Base-by-base conservation (phyloP, 1,140 invertebrate genomes). In the Dinothrombium tinctorium region DNA sequence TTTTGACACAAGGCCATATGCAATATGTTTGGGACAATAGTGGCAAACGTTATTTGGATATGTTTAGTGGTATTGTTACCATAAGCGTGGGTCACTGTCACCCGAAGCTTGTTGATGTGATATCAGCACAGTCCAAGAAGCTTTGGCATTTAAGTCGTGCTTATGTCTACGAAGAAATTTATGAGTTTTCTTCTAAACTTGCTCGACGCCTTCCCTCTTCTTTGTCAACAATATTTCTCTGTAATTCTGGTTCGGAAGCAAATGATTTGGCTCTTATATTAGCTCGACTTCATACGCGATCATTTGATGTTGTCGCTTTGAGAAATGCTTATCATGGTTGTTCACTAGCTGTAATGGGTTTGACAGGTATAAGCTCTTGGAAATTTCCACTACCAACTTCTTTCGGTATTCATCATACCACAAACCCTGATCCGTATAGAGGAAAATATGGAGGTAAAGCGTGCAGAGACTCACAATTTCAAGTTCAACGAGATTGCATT, bases 51-150 rank as follows among this genome's bases (percentile, higher is more conserved):
- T 96, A 92, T 59, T 63, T 96, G 20, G 45, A 96, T 59, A 71
- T 92, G 62, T 89, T 90, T 59, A 87, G 72, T 8, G 90, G 90
- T 11, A 92, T 96, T 48, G 86, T 89, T 2, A 96, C 90, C 0
- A 76, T 95, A 21, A 84, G 80, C 38, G 82, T 95, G n/a, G 90
- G 90, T 17, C 89, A 95, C 58, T 92, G 81, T 58, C 89, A 96
- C 66, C 87, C 87, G 36, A 60, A 56, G 49, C 71, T 94, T 0
- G 72, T 69, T 12, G 66, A 69, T 43, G 82, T 78, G 6, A 60
- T 78, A 6, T 65, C 66, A 17, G 62, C 76, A 28, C 90, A 98
- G 62, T 63, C 76, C 23, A 60, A 72, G 2, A 76, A 68, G 44
- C 58, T 96, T 5, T 87, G 82, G 69, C 89, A 96, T 53, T 79